Base-by-base conservation (phyloP, 2,113 vertebrate species). In the Nycticebus coucang region DNA sequence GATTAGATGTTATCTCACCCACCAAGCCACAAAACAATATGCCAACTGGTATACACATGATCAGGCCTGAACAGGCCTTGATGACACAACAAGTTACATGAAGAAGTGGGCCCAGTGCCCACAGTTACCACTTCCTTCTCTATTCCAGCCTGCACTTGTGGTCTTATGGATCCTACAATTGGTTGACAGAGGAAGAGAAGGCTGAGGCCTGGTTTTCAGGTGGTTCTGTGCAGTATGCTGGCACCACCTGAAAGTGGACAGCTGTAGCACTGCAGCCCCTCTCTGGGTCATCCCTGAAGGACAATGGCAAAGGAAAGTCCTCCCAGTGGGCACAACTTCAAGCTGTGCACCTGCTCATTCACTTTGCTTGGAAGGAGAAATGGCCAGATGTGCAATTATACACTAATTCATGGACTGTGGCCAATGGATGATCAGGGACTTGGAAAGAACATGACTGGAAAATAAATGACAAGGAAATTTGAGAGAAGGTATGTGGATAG, bases 311-410 rank as follows among this genome's bases (percentile, higher is more conserved):
- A 72, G 22, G 64, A 24, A 86, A 72, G n/a, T 22, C 13, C 7
- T 81, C 66, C 55, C 57, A n/a, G 45, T 45, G 66, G 74, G 75
- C 57, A 87, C 45, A 81, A n/a, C 19, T 11, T 37, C 55, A 17
- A 45, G 41, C 55, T 66, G n/a, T 45, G 15, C 45, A 87, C 57
- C 66, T 66, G 82, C 45, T 12, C 53, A 33, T 24, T 71, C 12
- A 28, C 21, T 72, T 57, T 69, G 41, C 24, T 71, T 66, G 57
- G 75, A 64, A 62, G 45, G 28, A 74, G 28, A 74, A 91, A n/a
- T 24, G 57, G 30, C 64, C 75, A 81, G 89, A 66, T 91, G 57
- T 92, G 28, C 18, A 55, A 57, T 81, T 81, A 45, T 30, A 15
- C 0, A 30, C 8, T 30, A 35, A 50, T 71, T 86, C 50, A 17